Conservation (phyloP, 2,797 vertebrate genomes). For the Microctenopoma steveboyesi region DNA sequence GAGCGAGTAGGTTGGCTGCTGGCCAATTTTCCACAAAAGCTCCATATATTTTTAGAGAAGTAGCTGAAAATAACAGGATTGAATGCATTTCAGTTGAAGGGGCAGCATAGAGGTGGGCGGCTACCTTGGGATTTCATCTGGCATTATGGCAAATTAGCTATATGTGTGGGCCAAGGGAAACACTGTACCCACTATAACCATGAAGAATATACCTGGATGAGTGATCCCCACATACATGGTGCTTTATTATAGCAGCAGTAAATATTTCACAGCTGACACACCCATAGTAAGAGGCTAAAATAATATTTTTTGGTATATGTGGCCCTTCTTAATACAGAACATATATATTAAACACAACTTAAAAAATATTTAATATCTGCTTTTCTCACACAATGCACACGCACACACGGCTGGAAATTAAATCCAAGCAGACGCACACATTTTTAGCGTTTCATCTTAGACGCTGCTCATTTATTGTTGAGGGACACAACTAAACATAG, state of each 20-base stretch:
- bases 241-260: conserved; percentile 4
- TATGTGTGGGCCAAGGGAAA: conserved; percentile 29
- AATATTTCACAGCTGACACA: not conserved
- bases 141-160: conserved; percentile 28
- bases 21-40: conserved; percentile 6
- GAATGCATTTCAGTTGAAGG: conserved; percentile 32
- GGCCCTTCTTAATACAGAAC: not conserved
- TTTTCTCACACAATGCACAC: not conserved
- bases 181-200: not conserved
- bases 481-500: not conserved
- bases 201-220: conserved; percentile 7
- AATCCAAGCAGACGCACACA: not conserved
- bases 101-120: not conserved
- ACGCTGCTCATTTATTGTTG: not conserved
- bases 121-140: conserved; percentile 16
- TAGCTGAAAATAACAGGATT: conserved; percentile 36
- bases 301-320: not conserved
- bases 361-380: not conserved
- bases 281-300: conserved; percentile 5
- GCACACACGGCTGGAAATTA: not conserved
- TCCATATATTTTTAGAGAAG: conserved; percentile 37
- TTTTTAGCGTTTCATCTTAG: not conserved
- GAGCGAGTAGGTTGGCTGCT: conserved; percentile 39
- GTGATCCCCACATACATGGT: not conserved
- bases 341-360: not conserved